A percentile compares a stretch with the other conserved stretches of the same genome.
phyloP scores from a whole-genome alignment of 1,140 invertebrate species.

The Heliconius melpomene region DNA sequence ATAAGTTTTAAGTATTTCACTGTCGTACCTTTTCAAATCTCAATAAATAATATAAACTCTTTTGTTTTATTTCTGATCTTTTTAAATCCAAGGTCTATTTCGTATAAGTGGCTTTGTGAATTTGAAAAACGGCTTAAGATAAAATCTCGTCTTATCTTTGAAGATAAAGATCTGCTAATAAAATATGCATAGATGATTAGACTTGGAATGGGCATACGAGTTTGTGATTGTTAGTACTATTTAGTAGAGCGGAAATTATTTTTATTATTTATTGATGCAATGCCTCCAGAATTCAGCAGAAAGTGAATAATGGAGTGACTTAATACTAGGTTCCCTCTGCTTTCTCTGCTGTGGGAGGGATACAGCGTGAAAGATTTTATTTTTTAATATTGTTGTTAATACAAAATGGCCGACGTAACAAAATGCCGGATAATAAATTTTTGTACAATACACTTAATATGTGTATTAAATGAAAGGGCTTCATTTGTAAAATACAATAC shows the following conservation, averaged over 20 bases:
- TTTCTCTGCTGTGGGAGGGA: no score
- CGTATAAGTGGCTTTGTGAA: conserved; percentile 5
- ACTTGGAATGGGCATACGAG: not conserved
- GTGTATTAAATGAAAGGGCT: no score
- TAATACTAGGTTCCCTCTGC: no score
- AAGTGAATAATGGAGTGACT: no score
- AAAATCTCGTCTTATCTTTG: conserved; percentile 3
- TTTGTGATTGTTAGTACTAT: not conserved
- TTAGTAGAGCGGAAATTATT: not conserved
- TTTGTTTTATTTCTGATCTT: conserved; percentile 10
- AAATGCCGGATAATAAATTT: no score
- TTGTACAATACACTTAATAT: no score
- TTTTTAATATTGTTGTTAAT: no score
- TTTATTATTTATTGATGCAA: not conserved
- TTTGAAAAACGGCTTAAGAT: conserved; percentile 11
- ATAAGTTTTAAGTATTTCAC: not conserved
- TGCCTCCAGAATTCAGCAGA: no score
- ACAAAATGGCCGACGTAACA: no score
- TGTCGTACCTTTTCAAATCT: not conserved
- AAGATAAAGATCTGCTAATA: not conserved
- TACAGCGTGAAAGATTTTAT: no score
- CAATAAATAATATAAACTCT: not conserved
- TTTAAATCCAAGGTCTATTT: conserved; percentile 9
- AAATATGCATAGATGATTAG: conserved; percentile 12
- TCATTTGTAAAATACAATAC: no score